Percentiles rank a stretch among this genome's conserved stretches.
phyloP scores from a whole-genome alignment of 1,140 invertebrate species.

The Apis laboriosa region DNA sequence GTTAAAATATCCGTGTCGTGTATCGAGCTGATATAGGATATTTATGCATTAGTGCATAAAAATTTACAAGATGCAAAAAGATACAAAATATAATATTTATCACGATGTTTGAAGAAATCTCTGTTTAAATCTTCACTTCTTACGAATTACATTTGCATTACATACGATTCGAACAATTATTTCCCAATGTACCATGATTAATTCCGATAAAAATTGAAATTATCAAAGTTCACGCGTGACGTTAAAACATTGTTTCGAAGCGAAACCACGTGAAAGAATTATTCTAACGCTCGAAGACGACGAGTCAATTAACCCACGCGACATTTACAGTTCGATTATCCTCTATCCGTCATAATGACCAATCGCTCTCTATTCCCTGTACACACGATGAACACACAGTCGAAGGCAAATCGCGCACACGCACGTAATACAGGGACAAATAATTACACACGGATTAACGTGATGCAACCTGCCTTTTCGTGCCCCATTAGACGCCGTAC shows the following conservation, averaged over 20 bases:
- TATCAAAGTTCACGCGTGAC: background rate
- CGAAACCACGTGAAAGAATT: background rate
- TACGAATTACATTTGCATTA: too few species aligned
- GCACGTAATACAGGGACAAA: slow-evolving; percentile 55
- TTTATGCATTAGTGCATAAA: too few species aligned
- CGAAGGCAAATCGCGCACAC: slow-evolving; percentile 28
- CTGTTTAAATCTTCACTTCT: too few species aligned
- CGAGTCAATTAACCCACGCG: slow-evolving; percentile 48
- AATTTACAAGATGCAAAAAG: too few species aligned
- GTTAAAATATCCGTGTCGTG: too few species aligned
- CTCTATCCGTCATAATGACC: slow-evolving; percentile 51
- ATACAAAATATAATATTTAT: too few species aligned
- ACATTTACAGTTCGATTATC: slow-evolving; percentile 62
- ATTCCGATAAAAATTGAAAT: background rate
- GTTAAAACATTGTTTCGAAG: background rate
- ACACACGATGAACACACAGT: slow-evolving; percentile 40
- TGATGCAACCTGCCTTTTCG: slow-evolving; percentile 58
- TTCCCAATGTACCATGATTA: background rate
- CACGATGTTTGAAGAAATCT: too few species aligned
- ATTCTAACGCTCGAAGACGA: slow-evolving; percentile 21
- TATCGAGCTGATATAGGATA: too few species aligned
- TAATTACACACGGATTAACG: slow-evolving; percentile 56
- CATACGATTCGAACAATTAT: too few species aligned
- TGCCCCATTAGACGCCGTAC: slow-evolving; percentile 38
- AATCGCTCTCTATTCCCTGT: slow-evolving; percentile 43